phyloP scores from a whole-genome alignment of 2,888 invertebrate genomes.

The Plemyria rubiginata region DNA sequence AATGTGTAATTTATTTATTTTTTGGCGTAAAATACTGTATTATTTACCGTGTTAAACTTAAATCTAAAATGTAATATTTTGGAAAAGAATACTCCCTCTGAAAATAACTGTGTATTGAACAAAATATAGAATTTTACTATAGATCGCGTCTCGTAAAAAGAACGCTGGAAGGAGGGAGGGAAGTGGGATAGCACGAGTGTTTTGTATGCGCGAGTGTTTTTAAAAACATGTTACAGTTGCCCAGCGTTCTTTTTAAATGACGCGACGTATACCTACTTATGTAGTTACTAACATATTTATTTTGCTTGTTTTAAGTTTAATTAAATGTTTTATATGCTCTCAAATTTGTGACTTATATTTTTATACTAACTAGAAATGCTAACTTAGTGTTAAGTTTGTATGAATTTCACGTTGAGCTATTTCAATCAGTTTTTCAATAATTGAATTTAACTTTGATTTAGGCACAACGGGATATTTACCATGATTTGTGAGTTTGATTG shows the following conservation, averaged over 20 bases:
- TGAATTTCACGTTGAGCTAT: neutral
- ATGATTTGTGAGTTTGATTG: too few relatives aligned
- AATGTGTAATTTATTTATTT: conserved; percentile 7
- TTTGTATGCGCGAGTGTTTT: too few relatives aligned
- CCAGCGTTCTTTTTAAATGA: too few relatives aligned
- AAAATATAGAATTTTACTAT: conserved; percentile 53
- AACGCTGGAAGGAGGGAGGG: too few relatives aligned
- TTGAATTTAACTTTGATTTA: too few relatives aligned
- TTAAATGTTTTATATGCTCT: conserved; percentile 25
- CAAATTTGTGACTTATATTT: conserved; percentile 35
- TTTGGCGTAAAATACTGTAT: conserved; percentile 9
- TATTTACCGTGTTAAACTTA: neutral
- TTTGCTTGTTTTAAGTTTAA: conserved; percentile 67
- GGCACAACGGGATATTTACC: too few relatives aligned
- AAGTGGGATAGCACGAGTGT: too few relatives aligned
- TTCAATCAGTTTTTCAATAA: too few relatives aligned
- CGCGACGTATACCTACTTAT: conserved; percentile 47
- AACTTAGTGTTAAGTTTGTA: conserved; percentile 7
- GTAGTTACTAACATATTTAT: conserved; percentile 77
- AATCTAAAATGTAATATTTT: neutral
- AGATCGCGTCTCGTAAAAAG: too few relatives aligned
- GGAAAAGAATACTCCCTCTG: conserved; percentile 33
- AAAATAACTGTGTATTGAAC: conserved; percentile 32
- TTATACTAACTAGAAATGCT: conserved; percentile 44
- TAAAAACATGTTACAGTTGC: too few relatives aligned